These are phyloP conservation scores for Dendrocincla tyrannina DNA, from an alignment of 2,797 vertebrate species.

Conservation along the genomic window DNA sequence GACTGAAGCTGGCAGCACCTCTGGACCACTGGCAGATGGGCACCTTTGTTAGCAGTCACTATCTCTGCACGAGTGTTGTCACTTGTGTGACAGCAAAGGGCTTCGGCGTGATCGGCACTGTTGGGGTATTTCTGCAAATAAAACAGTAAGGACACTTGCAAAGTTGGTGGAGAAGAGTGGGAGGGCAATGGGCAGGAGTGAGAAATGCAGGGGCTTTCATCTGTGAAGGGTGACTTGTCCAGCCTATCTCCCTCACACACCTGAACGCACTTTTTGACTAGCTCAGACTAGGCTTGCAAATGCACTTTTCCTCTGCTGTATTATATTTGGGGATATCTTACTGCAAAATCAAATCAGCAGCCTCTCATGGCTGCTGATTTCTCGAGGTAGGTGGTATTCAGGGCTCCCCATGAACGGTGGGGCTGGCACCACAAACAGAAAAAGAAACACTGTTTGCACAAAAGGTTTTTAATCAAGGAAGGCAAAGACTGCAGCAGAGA, in stretches of 20 bases:
- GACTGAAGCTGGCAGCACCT: background rate
- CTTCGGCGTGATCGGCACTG: background rate
- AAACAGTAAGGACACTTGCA: background rate
- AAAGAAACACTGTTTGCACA: background rate
- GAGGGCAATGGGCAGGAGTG: background rate
- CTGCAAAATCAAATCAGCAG: background rate
- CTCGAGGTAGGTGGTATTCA: background rate
- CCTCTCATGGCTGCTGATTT: background rate
- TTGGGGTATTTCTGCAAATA: background rate
- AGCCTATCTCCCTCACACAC: background rate
- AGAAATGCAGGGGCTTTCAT: background rate
- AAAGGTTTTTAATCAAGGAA: background rate
- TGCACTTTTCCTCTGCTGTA: background rate
- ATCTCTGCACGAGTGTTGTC: background rate
- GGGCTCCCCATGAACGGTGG: background rate
- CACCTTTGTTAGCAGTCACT: accelerated
- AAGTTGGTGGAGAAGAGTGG: background rate
- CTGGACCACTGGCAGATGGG: background rate
- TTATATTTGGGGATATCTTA: background rate
- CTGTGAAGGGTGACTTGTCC: background rate
- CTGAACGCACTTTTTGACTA: background rate
- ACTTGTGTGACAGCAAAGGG: background rate
- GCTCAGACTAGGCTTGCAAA: background rate
- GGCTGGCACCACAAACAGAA: background rate
- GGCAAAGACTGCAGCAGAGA: background rate